Evolutionary conservation across 2,113 vertebrate species (phyloP), one percentile per base, ranked within the genome.

Genomic region (Charina bottae): DNA sequence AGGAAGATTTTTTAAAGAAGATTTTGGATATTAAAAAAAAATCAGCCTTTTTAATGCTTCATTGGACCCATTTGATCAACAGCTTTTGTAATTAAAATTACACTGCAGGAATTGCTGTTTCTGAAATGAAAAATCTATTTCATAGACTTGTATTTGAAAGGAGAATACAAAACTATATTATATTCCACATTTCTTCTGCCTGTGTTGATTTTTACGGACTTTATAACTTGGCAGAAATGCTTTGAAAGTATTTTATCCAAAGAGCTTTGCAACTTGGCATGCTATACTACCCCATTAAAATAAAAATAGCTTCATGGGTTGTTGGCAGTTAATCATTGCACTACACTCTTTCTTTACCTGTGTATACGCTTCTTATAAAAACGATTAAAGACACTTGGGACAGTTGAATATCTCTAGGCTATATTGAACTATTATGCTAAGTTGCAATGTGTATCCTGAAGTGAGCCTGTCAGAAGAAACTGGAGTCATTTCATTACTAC

Each of bases 1-100:
- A 96, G 91, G 87, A 88, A 1, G 94, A 19, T 84, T 94, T 91
- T 94, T 95, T 93, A 95, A 93, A 94, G 96, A 96, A 89, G 94
- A 94, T 95, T 78, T 42, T 42, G 19, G 21, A 1, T 95, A 17
- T 84, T 95, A 93, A 94, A 92, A 93, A 97, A 96, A 89, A 94
- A 94, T 94, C 92, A 94, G 5, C 92, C 85, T 91, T 87, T 93
- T 92, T 92, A 91, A 89, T 92, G 21, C 90, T 96, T 93, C 93
- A 83, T 94, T 91, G 86, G 96, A 91, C 92, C 17, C 72, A 90
- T 96, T 93, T 94, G 68, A 95, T 97, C 93, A 95, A 89, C 94
- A 96, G 88, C 85, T 95, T 96, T 97, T 95, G 78, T 89, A 93
- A 95, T 89, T 93, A 68, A 93, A 92, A 85, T 92, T 90, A 89